Conservation (phyloP, 1,140 invertebrate species). For the Cyclargus thomasi region DNA sequence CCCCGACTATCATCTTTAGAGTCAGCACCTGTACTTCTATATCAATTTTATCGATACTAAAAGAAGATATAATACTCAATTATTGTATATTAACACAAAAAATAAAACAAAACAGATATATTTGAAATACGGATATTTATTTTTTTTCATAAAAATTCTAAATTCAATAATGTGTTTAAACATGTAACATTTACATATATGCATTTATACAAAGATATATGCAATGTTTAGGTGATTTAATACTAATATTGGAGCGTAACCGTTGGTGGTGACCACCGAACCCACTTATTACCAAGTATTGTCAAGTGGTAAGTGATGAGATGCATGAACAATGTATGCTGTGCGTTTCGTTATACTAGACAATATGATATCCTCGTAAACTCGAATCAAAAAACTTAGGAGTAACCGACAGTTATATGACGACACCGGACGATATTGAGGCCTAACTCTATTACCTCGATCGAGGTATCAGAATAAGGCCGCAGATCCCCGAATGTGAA, state of each 20-base stretch:
- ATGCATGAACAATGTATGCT: slow-evolving; percentile 45
- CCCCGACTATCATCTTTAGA: too few species aligned
- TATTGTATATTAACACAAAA: slow-evolving; percentile 2
- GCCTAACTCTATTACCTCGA: too few species aligned
- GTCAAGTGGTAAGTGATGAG: slow-evolving; percentile 40
- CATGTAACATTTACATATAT: slow-evolving; percentile 76
- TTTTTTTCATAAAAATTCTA: slow-evolving; percentile 76
- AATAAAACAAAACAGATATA: slow-evolving; percentile 64
- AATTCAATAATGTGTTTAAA: slow-evolving; percentile 76
- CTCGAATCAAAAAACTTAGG: slow-evolving; percentile 18
- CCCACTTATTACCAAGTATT: slow-evolving; percentile 72
- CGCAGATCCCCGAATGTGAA: not conserved
- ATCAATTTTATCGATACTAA: too few species aligned
- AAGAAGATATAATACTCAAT: not conserved
- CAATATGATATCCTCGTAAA: slow-evolving; percentile 50
- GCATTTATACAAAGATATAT: slow-evolving; percentile 75
- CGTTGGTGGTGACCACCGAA: slow-evolving; percentile 55
- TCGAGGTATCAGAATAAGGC: too few species aligned
- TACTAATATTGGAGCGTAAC: slow-evolving; percentile 72
- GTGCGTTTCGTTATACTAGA: slow-evolving; percentile 61
- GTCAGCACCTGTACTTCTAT: too few species aligned
- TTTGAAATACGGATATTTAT: slow-evolving; percentile 75
- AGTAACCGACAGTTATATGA: slow-evolving; percentile 37
- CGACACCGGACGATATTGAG: slow-evolving; percentile 38
- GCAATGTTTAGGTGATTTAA: slow-evolving; percentile 72